A percentile compares a stretch with the other conserved stretches of the same genome.
Conservation (phyloP, 1,140 invertebrate genomes). For the Muscidifurax raptorellus region DNA sequence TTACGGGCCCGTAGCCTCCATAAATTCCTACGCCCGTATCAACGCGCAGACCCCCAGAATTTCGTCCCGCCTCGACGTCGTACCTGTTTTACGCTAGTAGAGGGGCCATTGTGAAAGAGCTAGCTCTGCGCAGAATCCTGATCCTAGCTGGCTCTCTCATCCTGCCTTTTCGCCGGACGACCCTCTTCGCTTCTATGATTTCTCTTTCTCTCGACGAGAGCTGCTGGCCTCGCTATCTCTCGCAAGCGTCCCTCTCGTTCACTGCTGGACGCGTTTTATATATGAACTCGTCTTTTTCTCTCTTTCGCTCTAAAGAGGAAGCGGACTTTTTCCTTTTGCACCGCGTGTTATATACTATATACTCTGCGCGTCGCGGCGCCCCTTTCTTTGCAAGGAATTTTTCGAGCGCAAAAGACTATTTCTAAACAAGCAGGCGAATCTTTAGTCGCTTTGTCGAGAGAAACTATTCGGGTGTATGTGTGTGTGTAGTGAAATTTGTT, state of each 20-base stretch:
- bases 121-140: constrained; percentile 9
- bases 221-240: background rate
- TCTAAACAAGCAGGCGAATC: background rate
- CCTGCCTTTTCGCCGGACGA: background rate
- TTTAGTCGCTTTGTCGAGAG: background rate
- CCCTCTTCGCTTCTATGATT: constrained; percentile 8
- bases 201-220: constrained; percentile 17
- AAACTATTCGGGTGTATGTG: too few species aligned
- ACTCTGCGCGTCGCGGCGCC: too few species aligned
- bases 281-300: constrained; percentile 26
- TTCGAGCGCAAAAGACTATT: background rate
- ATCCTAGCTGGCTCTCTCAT: constrained; percentile 16
- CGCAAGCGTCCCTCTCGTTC: constrained; percentile 41
- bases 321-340: background rate
- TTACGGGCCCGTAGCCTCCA: constrained; percentile 56
- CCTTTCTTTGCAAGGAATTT: background rate
- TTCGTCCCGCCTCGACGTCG: constrained; percentile 55
- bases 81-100: constrained; percentile 58
- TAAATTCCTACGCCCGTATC: constrained; percentile 66
- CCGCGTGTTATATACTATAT: constrained; percentile 31
- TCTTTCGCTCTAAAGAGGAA: background rate
- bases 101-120: constrained; percentile 55
- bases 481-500: background rate
- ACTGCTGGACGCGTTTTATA: constrained; percentile 10
- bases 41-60: constrained; percentile 56